Percentiles rank a stretch among this genome's conserved stretches.
phyloP scores from a whole-genome alignment of 2,797 vertebrate species.

The Sebastes nivosus region DNA sequence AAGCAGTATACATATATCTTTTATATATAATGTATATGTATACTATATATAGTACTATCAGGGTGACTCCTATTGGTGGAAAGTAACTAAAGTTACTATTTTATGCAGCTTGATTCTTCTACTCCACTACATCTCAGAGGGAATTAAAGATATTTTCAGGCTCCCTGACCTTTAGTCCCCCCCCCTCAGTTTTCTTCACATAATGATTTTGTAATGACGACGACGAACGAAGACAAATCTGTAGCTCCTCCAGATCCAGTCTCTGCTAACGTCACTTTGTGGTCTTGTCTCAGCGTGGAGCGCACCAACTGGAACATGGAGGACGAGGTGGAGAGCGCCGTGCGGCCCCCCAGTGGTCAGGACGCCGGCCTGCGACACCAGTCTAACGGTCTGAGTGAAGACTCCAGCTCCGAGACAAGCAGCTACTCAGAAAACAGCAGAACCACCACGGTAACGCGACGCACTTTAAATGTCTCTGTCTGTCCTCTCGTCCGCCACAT shows the following conservation, averaged over 20 bases:
- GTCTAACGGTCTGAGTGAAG: slow-evolving; percentile 87
- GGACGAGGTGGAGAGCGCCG: slow-evolving; percentile 70
- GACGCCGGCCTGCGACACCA: slow-evolving; percentile 62
- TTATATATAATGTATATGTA: no score
- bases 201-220: no score
- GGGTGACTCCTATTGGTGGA: no score
- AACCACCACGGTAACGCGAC: slow-evolving; percentile 59
- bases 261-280: not conserved
- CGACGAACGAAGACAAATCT: not conserved
- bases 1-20: no score
- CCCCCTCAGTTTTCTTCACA: no score
- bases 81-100: no score
- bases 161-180: no score
- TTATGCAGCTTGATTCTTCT: no score
- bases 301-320: slow-evolving; percentile 66
- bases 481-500: fast-evolving
- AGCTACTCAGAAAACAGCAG: slow-evolving; percentile 76
- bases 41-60: no score
- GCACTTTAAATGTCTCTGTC: not conserved
- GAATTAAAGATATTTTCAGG: no score
- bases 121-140: no score
- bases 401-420: slow-evolving; percentile 81
- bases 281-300: slow-evolving; percentile 53
- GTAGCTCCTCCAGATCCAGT: not conserved
- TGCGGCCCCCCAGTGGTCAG: slow-evolving; percentile 50